Conservation (phyloP, 2,797 vertebrate species). For the Triplophysa yarkandensis region DNA sequence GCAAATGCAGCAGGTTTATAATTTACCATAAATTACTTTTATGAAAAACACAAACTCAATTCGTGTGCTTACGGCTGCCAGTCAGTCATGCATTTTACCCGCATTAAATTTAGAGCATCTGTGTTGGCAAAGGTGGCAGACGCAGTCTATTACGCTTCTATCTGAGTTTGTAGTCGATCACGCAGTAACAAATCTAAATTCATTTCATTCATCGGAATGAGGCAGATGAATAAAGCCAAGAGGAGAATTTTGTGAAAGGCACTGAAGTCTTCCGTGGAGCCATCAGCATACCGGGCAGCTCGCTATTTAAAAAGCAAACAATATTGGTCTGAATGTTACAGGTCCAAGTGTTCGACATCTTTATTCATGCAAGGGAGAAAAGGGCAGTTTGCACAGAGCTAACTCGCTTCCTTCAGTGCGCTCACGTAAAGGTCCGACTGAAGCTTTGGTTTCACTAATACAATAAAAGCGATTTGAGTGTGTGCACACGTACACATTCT, state of each 20-base stretch:
- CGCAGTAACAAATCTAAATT: constrained; percentile 14
- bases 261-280: neutral
- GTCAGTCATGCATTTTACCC: neutral
- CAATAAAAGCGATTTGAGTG: constrained; percentile 3
- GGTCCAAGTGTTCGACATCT: constrained; percentile 25
- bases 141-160: neutral
- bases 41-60: neutral
- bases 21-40: neutral
- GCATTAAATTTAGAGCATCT: constrained; percentile 5
- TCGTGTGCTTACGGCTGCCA: neutral
- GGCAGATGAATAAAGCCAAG: constrained; percentile 15
- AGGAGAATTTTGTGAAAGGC: neutral
- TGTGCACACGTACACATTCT: neutral
- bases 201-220: constrained; percentile 3
- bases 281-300: constrained; percentile 41
- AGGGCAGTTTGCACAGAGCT: constrained; percentile 42
- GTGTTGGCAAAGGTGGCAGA: neutral
- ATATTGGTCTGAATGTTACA: constrained; percentile 30
- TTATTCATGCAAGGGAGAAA: constrained; percentile 24
- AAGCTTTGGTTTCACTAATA: neutral
- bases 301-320: constrained; percentile 37
- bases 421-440: neutral
- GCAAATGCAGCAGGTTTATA: neutral
- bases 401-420: constrained; percentile 50
- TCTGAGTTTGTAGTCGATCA: constrained; percentile 18